These are phyloP conservation scores for Phyllostomus hastatus DNA, from an alignment of 2,113 vertebrate genomes.

Conservation along the genomic window DNA sequence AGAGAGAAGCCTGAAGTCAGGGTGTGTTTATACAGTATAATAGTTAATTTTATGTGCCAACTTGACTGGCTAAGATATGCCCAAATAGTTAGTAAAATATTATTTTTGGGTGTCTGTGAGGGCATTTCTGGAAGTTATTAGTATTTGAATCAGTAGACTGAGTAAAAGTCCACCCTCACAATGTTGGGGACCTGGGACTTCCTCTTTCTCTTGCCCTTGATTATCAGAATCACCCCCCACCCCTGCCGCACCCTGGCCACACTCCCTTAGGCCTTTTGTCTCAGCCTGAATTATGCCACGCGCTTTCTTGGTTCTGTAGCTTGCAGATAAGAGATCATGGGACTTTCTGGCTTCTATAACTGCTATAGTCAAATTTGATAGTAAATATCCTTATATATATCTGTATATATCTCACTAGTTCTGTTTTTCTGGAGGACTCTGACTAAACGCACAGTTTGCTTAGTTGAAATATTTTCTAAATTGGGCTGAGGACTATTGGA, in stretches of 20 bases:
- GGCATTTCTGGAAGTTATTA: not conserved
- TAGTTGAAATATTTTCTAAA: not conserved
- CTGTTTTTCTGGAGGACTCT: not conserved
- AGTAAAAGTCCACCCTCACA: not conserved
- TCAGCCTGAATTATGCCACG: not conserved
- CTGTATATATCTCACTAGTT: not conserved
- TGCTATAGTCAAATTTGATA: not conserved
- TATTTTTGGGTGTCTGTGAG: not conserved
- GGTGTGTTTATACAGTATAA: not conserved
- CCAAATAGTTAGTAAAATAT: not conserved
- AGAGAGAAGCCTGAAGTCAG: not conserved
- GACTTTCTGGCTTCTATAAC: not conserved
- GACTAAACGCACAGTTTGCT: not conserved
- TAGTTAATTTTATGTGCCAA: conserved; percentile 1
- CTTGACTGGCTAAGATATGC: not conserved
- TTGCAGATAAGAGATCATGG: not conserved
- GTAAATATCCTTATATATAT: not conserved
- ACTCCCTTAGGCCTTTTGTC: not conserved
- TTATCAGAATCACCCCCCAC: not conserved
- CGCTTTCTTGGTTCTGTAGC: not conserved
- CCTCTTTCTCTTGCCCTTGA: not conserved
- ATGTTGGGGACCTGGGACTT: not conserved
- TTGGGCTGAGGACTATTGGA: not conserved
- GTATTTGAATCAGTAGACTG: not conserved
- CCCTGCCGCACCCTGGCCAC: too few species aligned